phyloP scores from a whole-genome alignment of 2,113 vertebrate genomes.

The Callorhinus ursinus region DNA sequence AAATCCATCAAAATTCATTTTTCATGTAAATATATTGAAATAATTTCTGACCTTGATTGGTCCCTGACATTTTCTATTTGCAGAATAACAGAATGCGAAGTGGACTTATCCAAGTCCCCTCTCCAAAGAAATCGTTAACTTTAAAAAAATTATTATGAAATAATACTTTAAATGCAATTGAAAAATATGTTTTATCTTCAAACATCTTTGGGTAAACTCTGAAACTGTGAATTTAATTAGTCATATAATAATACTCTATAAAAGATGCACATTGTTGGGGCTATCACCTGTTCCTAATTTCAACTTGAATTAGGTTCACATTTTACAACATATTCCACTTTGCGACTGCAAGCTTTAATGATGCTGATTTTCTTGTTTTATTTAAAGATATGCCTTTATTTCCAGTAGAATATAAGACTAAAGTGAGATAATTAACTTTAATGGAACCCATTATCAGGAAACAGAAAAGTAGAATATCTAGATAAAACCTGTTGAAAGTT shows the following conservation, averaged over 20 bases:
- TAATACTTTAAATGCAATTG: neutral
- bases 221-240: neutral
- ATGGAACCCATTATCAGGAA: neutral
- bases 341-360: neutral
- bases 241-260: neutral
- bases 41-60: neutral
- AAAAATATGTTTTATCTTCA: neutral
- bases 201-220: neutral
- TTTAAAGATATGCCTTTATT: neutral
- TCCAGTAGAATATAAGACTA: neutral
- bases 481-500: neutral
- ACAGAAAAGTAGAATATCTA: neutral
- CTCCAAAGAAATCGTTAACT: neutral
- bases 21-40: neutral
- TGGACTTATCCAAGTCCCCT: neutral
- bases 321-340: neutral
- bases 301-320: neutral
- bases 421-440: conserved; percentile 29
- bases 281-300: neutral
- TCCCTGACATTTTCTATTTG: conserved; percentile 1
- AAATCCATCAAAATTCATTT: neutral
- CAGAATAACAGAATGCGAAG: neutral
- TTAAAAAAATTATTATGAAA: neutral
- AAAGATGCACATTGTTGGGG: neutral
- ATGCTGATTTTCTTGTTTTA: neutral